These are phyloP conservation scores for Dipus sagitta DNA, from an alignment of 2,797 vertebrate species.

Conservation along the genomic window DNA sequence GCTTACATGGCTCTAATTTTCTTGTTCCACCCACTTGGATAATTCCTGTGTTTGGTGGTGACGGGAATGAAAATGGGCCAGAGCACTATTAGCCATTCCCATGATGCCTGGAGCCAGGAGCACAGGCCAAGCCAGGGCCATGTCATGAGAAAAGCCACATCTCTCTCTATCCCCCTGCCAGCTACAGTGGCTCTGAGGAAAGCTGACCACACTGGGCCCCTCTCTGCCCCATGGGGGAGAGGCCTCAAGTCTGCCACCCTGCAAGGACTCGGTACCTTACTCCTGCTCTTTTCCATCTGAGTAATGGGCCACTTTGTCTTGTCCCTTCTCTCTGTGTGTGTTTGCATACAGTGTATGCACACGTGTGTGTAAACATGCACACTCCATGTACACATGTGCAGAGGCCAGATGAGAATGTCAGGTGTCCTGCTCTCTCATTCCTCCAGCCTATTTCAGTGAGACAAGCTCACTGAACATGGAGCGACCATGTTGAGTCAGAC, in stretches of 20 bases:
- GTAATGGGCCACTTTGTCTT: neutral
- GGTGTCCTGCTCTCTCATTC: too few relatives aligned
- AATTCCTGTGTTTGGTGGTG: slow-evolving; percentile 65
- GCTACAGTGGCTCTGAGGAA: neutral
- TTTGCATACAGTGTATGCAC: too few relatives aligned
- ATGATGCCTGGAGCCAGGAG: slow-evolving; percentile 20
- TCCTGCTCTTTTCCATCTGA: neutral
- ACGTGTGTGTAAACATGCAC: too few relatives aligned
- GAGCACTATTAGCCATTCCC: slow-evolving; percentile 61
- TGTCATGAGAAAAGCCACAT: slow-evolving; percentile 57
- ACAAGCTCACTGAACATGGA: too few relatives aligned
- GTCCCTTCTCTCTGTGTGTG: neutral
- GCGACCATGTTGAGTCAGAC: too few relatives aligned
- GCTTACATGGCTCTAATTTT: slow-evolving; percentile 68
- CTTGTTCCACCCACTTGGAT: slow-evolving; percentile 75
- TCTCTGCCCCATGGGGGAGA: fast-evolving
- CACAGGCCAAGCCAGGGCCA: slow-evolving; percentile 48
- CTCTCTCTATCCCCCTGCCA: neutral
- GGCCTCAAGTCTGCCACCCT: neutral
- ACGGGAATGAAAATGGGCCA: slow-evolving; percentile 58
- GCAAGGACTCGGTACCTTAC: neutral
- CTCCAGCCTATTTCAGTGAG: too few relatives aligned
- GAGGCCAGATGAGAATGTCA: too few relatives aligned
- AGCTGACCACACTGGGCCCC: neutral
- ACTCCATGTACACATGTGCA: too few relatives aligned